Evolutionary conservation across 2,797 vertebrate species (phyloP), one percentile per base, ranked within the genome.

Genomic region (Helarctos malayanus): DNA sequence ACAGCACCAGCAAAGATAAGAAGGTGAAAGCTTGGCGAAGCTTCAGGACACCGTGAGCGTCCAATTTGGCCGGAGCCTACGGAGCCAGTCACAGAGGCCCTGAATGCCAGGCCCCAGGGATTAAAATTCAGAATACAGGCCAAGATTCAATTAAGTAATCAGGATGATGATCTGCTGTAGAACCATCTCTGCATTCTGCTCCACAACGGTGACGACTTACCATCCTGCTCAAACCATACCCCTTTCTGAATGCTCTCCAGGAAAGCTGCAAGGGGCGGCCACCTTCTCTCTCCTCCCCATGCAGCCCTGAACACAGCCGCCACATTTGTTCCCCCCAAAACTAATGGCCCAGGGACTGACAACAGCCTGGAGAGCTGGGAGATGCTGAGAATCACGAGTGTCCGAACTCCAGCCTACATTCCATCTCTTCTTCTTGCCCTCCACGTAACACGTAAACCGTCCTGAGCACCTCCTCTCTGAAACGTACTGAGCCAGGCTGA

Each of bases 131-230:
- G 87, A 38, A 69, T 0, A 0, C 12, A 11, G 38, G 57, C 86
- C 89, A 86, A 92, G 73, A 94, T 32, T 91, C 85, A 84, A 6
- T 45, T 38, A 85, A 49, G 63, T 27, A 56, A 71, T 41, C 69
- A 65, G 32, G 57, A 38, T 14, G n/a, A 68, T 52, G 79, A 52
- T 68, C 14, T 71, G 65, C 76, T 15, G 18, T 7, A 47, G 59
- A 84, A 49, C 35, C 38, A 29, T 35, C 61, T 57, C 83, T 89
- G 52, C 19, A 16, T 27, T 90, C 80, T 27, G 52, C 11, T 25
- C 52, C 47, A 5, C 25, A 21, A 16, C 0, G 49, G 87, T 45
- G 59, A 63, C 71, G 32, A 47, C 63, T 49, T 19, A 59, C 7
- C 52, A 23, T 52, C 59, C 47, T 25, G 23, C 16, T n/a, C 38